These are phyloP conservation scores for Serilophus lunatus DNA, from an alignment of 2,113 vertebrate species.

Conservation along the genomic window DNA sequence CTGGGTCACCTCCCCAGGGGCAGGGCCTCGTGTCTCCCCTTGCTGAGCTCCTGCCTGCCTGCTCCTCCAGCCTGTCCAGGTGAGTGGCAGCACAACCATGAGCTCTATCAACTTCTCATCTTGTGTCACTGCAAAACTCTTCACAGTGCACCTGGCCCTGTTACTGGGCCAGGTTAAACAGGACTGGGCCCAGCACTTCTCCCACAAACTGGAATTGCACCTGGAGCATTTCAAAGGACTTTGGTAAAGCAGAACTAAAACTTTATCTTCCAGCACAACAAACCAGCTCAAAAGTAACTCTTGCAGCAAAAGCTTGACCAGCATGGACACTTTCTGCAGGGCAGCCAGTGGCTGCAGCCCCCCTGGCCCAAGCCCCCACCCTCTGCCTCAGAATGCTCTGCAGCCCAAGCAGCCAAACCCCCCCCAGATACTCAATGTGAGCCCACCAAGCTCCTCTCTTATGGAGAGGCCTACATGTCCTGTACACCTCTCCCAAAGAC, in stretches of 20 bases:
- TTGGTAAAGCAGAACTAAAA: not conserved
- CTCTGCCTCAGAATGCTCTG: not conserved
- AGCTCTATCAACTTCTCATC: not conserved
- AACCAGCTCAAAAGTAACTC: not conserved
- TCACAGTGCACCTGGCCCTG: not conserved
- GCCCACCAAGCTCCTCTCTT: not conserved
- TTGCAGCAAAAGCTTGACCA: not conserved
- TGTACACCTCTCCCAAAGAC: not conserved
- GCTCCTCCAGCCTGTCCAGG: not conserved
- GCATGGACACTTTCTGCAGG: not conserved
- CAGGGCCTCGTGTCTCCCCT: no score
- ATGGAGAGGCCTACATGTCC: not conserved
- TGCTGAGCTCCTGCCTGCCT: no score
- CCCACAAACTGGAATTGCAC: not conserved
- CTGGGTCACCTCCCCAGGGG: no score
- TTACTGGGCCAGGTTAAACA: not conserved
- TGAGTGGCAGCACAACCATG: not conserved
- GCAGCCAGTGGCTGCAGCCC: not conserved
- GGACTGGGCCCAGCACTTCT: not conserved
- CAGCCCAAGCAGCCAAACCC: not conserved
- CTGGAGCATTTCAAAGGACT: not conserved
- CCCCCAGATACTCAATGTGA: rapidly evolving
- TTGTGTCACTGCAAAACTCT: not conserved
- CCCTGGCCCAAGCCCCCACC: no score
- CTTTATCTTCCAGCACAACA: not conserved